A percentile compares a stretch with the other conserved stretches of the same genome.
Conservation (phyloP, 2,888 invertebrate species). For the Diadegma fenestrale region DNA sequence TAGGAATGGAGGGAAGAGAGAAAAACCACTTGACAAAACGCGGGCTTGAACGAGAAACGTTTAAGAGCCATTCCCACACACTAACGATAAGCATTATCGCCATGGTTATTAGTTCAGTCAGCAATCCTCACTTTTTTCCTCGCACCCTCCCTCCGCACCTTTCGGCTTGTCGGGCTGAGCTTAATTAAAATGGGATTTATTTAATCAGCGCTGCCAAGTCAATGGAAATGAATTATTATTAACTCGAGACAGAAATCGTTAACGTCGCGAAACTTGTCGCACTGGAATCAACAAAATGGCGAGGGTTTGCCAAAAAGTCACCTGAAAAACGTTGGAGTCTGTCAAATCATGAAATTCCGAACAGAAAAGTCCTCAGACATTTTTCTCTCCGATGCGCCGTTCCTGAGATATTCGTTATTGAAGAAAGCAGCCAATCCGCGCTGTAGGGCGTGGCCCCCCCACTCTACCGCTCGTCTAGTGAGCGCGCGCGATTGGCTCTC, state of each 20-base stretch:
- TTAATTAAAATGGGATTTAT: slow-evolving; percentile 21
- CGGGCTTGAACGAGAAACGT: slow-evolving; percentile 26
- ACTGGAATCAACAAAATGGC: neutral
- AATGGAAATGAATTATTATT: neutral
- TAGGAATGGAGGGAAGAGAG: neutral
- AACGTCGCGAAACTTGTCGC: neutral
- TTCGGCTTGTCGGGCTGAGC: neutral
- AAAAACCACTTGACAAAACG: slow-evolving; percentile 18
- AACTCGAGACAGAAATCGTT: neutral
- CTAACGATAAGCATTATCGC: slow-evolving; percentile 26
- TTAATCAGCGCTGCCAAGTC: slow-evolving; percentile 18
- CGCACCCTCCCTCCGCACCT: neutral
- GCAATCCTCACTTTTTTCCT: neutral
- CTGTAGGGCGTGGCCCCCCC: neutral
- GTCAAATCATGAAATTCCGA: neutral
- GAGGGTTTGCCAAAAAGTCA: neutral
- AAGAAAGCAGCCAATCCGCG: neutral
- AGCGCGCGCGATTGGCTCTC: neutral
- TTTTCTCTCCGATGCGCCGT: neutral
- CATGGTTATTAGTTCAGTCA: slow-evolving; percentile 23
- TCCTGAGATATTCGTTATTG: neutral
- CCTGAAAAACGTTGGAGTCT: neutral
- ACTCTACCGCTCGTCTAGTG: neutral
- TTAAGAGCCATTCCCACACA: slow-evolving; percentile 29
- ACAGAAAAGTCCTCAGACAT: neutral